Percentiles rank a stretch among this genome's conserved stretches.
Conservation (phyloP, 92 coral and sea anemone species). For the Zoanthus solanderi region DNA sequence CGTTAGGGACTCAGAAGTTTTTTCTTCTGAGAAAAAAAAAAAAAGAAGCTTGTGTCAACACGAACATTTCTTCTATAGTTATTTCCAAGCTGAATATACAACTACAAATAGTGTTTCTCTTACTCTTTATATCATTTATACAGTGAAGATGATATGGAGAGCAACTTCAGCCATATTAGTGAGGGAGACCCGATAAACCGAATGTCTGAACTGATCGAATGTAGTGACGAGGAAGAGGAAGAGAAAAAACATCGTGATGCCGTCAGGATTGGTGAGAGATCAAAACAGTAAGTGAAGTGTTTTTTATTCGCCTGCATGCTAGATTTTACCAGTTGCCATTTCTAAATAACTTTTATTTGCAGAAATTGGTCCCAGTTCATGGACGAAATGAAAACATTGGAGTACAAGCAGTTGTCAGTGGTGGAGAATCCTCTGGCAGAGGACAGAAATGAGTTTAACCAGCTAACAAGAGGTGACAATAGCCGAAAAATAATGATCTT, state of each 20-base stretch:
- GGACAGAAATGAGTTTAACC: slow-evolving; percentile 37
- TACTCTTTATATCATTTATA: neutral
- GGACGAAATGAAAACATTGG: slow-evolving; percentile 93
- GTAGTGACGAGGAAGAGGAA: slow-evolving; percentile 91
- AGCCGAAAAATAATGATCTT: neutral
- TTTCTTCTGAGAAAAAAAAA: no score
- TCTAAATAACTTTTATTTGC: neutral
- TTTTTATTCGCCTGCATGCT: neutral
- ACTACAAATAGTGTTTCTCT: neutral
- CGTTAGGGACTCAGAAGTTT: no score
- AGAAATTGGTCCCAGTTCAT: slow-evolving; percentile 95
- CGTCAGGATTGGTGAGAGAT: slow-evolving; percentile 56
- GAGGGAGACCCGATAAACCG: slow-evolving; percentile 88
- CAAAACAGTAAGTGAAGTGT: slow-evolving; percentile 79
- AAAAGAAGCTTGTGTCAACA: no score
- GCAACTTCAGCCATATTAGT: slow-evolving; percentile 97
- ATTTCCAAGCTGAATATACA: no score
- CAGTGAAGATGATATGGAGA: slow-evolving; percentile 99
- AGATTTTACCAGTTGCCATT: no score
- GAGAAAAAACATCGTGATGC: slow-evolving; percentile 55
- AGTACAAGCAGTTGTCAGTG: slow-evolving; percentile 84
- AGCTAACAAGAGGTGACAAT: slow-evolving; percentile 32
- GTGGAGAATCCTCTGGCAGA: slow-evolving; percentile 88
- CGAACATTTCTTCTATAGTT: no score
- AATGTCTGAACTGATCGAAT: slow-evolving; percentile 85